phyloP scores from a whole-genome alignment of 2,888 invertebrate species.

The Plagiodera versicolora region DNA sequence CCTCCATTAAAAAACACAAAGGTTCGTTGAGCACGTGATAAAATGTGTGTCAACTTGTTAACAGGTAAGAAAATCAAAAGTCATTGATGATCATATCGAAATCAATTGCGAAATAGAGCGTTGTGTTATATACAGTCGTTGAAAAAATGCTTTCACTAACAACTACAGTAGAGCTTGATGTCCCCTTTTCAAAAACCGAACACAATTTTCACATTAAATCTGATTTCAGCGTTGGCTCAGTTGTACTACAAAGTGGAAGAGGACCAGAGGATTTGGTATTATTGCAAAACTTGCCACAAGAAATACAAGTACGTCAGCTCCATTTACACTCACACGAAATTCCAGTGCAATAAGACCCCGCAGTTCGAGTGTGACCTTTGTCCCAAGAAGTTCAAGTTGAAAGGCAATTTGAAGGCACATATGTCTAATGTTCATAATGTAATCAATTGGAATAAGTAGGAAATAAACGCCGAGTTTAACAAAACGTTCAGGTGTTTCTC shows the following conservation, averaged over 20 bases:
- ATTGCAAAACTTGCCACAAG: slow-evolving; percentile 37
- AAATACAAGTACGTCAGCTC: slow-evolving; percentile 38
- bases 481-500: no score
- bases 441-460: slow-evolving; percentile 4
- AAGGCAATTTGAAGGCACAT: slow-evolving; percentile 26
- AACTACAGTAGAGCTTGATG: background rate
- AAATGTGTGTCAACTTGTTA: no score
- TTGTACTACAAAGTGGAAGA: background rate
- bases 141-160: background rate
- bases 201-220: background rate
- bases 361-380: slow-evolving; percentile 32
- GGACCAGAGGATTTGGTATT: background rate
- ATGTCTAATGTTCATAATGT: slow-evolving; percentile 21
- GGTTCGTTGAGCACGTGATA: no score
- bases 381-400: slow-evolving; percentile 23
- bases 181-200: background rate
- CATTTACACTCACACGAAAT: slow-evolving; percentile 29
- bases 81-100: no score
- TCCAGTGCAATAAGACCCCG: slow-evolving; percentile 30
- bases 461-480: no score
- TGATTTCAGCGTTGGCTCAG: background rate
- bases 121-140: no score
- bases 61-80: no score
- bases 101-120: no score
- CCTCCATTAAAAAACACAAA: no score